Percentiles rank a stretch among this genome's conserved stretches.
Evolutionary conservation across 1,140 invertebrate species (phyloP).

Genomic region (Thereuonema tuberculata): DNA sequence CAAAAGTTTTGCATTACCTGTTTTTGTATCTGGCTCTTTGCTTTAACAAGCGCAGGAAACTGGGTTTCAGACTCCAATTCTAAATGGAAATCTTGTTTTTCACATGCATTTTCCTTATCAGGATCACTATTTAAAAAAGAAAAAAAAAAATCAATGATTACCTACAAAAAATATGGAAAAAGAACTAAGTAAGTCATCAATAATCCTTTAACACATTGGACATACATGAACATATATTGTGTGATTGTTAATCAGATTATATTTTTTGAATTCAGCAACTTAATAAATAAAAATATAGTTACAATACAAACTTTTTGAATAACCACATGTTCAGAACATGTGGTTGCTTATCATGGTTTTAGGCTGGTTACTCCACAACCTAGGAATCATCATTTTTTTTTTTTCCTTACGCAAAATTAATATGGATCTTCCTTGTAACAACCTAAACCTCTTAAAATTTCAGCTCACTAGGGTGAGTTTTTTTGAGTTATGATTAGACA

Average conservation of each 20-base stretch:
- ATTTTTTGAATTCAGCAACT: not conserved
- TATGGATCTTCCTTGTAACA: too few relatives aligned
- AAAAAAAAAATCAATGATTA: not conserved
- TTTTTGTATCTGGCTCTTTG: not conserved
- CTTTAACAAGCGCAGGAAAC: slow-evolving; percentile 3
- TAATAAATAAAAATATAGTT: too few relatives aligned
- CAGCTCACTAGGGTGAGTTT: too few relatives aligned
- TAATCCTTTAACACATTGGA: not conserved
- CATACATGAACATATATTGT: not conserved
- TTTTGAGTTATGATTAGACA: too few relatives aligned
- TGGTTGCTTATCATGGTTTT: too few relatives aligned
- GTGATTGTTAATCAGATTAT: not conserved
- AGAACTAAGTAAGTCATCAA: not conserved
- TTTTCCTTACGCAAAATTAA: too few relatives aligned
- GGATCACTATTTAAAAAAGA: not conserved
- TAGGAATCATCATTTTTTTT: too few relatives aligned
- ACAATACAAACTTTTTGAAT: too few relatives aligned
- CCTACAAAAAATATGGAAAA: not conserved
- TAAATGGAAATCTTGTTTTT: not conserved
- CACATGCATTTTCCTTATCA: not conserved
- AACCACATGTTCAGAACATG: too few relatives aligned
- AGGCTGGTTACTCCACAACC: too few relatives aligned
- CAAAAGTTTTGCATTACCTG: too few relatives aligned
- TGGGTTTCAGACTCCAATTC: slow-evolving; percentile 3
- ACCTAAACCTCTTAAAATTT: too few relatives aligned